Conservation (phyloP, 2,888 invertebrate genomes). For the Eristalis arbustorum region DNA sequence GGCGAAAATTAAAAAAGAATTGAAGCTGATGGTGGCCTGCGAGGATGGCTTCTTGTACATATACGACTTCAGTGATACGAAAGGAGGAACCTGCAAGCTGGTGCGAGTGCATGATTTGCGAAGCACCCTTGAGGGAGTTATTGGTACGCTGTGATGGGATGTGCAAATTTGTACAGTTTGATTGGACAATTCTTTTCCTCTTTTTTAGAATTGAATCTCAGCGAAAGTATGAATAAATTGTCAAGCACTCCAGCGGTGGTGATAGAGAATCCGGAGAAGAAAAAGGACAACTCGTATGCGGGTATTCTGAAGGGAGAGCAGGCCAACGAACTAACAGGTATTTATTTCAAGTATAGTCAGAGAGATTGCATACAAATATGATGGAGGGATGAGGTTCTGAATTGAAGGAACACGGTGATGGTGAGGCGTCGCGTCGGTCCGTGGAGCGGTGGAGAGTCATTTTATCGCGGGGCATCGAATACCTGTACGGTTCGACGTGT, state of each 20-base stretch:
- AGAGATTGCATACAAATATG: too few relatives aligned
- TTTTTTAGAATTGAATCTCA: constrained; percentile 74
- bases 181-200: not conserved
- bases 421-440: too few relatives aligned
- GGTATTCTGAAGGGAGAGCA: constrained; percentile 93
- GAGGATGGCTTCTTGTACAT: constrained; percentile 80
- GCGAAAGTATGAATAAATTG: constrained; percentile 74
- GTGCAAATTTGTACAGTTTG: not conserved
- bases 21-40: constrained; percentile 78
- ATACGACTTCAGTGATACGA: constrained; percentile 78
- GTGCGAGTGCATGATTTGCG: constrained; percentile 78
- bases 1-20: constrained; percentile 77
- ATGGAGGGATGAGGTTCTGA: too few relatives aligned
- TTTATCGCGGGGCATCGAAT: too few relatives aligned
- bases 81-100: constrained; percentile 78
- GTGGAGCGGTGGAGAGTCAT: too few relatives aligned
- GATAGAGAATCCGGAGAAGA: constrained; percentile 76
- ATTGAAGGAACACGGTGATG: too few relatives aligned
- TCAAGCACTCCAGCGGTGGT: constrained; percentile 75
- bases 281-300: constrained; percentile 85
- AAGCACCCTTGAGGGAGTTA: constrained; percentile 77
- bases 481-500: too few relatives aligned
- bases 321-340: constrained; percentile 91
- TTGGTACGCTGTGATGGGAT: constrained; percentile 71
- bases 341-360: constrained; percentile 74